Conservation (phyloP, 2,113 vertebrate species). For the Bagarius yarrelli region DNA sequence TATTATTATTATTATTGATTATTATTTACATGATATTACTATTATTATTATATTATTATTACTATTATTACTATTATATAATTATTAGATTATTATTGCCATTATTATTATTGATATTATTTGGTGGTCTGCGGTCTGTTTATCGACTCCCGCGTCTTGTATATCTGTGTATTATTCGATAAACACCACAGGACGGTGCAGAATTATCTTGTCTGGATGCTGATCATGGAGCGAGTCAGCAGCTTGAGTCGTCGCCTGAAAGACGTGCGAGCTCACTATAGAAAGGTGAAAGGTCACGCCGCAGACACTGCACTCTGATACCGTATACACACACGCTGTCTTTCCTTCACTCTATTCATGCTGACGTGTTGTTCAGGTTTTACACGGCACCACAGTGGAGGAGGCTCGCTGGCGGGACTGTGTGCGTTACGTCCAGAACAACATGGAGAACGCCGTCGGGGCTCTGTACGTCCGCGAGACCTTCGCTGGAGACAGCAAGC, state of each 20-base stretch:
- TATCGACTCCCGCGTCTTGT: too few species aligned
- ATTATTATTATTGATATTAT: too few species aligned
- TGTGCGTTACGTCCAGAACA: conserved; percentile 89
- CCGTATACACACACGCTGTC: not conserved
- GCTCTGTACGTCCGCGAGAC: conserved; percentile 87
- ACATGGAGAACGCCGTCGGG: conserved; percentile 94
- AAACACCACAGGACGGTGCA: conserved; percentile 81
- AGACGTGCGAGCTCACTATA: conserved; percentile 82
- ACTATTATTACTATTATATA: too few species aligned
- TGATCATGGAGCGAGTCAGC: conserved; percentile 83
- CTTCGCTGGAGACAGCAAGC: conserved; percentile 90
- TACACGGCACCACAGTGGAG: conserved; percentile 87
- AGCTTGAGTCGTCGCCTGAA: conserved; percentile 89
- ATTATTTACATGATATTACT: too few species aligned
- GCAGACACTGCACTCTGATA: not conserved
- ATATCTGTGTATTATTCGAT: not conserved
- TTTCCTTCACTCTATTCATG: not conserved
- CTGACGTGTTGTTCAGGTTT: conserved; percentile 65
- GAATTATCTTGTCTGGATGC: conserved; percentile 93
- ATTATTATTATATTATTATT: too few species aligned
- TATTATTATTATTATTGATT: too few species aligned
- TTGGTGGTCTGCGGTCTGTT: too few species aligned
- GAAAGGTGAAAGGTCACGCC: conserved; percentile 63
- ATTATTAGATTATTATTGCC: too few species aligned
- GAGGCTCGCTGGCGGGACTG: conserved; percentile 93